Evolutionary conservation across 2,113 vertebrate species (phyloP), one percentile per base, ranked within the genome.

Genomic region (Nestor notabilis): DNA sequence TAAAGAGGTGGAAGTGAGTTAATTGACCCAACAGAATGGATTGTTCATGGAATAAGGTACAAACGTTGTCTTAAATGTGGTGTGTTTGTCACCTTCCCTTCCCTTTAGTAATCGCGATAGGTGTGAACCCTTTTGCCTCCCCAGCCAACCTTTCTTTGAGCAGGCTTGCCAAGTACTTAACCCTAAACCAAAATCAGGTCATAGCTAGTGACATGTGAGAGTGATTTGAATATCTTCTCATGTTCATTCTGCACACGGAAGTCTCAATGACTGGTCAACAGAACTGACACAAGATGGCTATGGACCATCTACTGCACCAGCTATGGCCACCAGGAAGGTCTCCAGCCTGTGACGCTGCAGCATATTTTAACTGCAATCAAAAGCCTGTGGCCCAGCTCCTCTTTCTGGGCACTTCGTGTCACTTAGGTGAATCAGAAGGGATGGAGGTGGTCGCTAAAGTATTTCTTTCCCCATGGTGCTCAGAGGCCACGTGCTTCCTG

Each of bases 331-430:
- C 33, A 6, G 3, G 49, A 46, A 76, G 17, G n/a, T 46, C 47
- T 41, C 37, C 39, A 63, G 3, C 14, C 55, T 31, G n/a, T 28
- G 55, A 41, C 15, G 11, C 50, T 76, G 29, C 15, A 27, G 56
- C 64, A 63, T 39, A 18, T 50, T 56, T 86, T 9, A 44, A 21
- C 20, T 37, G 43, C 46, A 66, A 15, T 41, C 33, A 64, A 43
- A 50, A 4, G 2, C 0, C 1, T 1, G 0, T 11, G n/a, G n/a
- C 43, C 49, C 10, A 78, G 52, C 29, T 79, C 18, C 39, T 89
- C 24, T 49, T 19, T 31, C 24, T 52, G n/a, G 46, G 19, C 13
- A 4, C 19, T n/a, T 83, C 0, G 0, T 9, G 28, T 31, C 43
- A 10, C 69, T 75, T 37, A 5, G 50, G 24, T 28, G 53, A 64